phyloP scores from a whole-genome alignment of 2,797 vertebrate species.

The Craterocephalus amniculus region DNA sequence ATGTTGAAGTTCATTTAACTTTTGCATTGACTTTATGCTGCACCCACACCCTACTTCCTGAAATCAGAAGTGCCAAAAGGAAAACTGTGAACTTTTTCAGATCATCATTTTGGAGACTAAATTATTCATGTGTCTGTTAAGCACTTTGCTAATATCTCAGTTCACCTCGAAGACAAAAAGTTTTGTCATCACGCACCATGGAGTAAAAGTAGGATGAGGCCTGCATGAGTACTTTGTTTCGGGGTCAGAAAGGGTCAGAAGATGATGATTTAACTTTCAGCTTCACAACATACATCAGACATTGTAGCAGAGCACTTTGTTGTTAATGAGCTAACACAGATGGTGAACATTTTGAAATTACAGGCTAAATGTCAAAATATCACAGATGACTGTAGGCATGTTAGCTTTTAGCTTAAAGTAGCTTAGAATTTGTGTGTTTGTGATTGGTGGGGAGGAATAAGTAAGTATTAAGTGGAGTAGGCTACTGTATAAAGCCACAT shows the following conservation, averaged over 20 bases:
- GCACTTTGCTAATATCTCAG: background rate
- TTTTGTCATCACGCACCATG: background rate
- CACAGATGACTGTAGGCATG: background rate
- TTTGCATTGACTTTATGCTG: conserved; percentile 58
- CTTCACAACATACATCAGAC: background rate
- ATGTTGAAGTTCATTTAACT: conserved; percentile 8
- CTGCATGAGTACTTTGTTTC: background rate
- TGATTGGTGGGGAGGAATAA: no score
- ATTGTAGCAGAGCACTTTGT: background rate
- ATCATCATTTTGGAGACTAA: background rate
- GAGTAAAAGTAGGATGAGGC: background rate
- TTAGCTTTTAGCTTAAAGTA: conserved; percentile 10
- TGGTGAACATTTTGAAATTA: background rate
- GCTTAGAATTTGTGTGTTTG: background rate
- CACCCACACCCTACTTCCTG: conserved; percentile 9
- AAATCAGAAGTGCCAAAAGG: background rate
- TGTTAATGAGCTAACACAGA: background rate
- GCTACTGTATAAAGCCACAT: no score
- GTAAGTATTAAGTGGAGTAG: no score
- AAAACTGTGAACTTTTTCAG: background rate
- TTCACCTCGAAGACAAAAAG: background rate
- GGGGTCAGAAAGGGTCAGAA: background rate
- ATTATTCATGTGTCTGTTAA: conserved; percentile 9
- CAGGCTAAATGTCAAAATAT: background rate
- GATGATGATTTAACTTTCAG: background rate